Evolutionary conservation across 2,113 vertebrate species (phyloP), one percentile per base, ranked within the genome.

Genomic region (Hyla sarda): DNA sequence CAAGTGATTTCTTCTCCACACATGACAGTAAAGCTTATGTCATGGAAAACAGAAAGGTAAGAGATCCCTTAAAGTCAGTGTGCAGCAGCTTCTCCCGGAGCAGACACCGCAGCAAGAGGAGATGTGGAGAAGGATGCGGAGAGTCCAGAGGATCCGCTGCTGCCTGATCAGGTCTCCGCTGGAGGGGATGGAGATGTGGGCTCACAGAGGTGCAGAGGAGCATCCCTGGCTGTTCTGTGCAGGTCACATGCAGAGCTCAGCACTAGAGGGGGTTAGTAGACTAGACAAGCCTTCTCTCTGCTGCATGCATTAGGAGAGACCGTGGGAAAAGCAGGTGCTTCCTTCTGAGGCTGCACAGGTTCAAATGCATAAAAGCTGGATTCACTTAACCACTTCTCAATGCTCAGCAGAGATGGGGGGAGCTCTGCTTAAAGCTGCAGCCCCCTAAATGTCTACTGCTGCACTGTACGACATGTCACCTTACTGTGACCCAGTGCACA

Each of bases 211-310:
- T 17, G 65, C 50, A 81, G 52, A 86, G 48, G 89, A 50, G 62
- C 86, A 86, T 77, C 34, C 88, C 72, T 21, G 1, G 77, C 78
- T 25, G 28, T 78, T 88, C 30, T 86, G 85, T 21, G 82, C 52
- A 47, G 87, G 87, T 87, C 89, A 81, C 34, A 58, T 93, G 89
- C 92, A 84, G 88, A 60, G 76, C 87, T 93, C 87, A 89, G 95
- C 96, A 93, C 97, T 98, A 97, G 97, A 95, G 96, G 97, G 96
- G 91, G 96, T 91, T 95, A 93, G 95, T 90, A 74, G 94, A 96
- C 95, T 94, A 95, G 92, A 91, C 89, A 93, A 93, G 87, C 1
- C 56, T 54, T n/a, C 56, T 37, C 65, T 3, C 69, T 47, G 71
- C 17, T 8, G 0, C 34, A 41, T 0, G 52, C 71, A 11, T 84